Percentiles rank a stretch among this genome's conserved stretches.
phyloP scores from a whole-genome alignment of 2,113 vertebrate genomes.

The Trematomus loennbergii region DNA sequence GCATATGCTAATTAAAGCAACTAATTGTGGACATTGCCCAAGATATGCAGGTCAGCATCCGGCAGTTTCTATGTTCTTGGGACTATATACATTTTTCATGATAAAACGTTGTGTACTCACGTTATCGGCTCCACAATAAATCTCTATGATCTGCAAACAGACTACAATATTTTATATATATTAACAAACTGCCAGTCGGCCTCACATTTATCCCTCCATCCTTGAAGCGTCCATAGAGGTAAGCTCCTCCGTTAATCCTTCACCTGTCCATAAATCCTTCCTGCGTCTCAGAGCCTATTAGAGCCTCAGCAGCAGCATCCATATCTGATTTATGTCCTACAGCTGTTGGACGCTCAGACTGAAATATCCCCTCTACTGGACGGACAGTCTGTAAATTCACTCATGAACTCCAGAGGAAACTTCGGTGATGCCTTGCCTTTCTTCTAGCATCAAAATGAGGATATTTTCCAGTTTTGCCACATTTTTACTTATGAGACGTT shows the following conservation, averaged over 20 bases:
- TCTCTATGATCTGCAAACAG: too few species aligned
- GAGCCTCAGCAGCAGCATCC: background rate
- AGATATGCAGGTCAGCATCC: too few species aligned
- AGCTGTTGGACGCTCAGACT: background rate
- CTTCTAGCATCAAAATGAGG: background rate
- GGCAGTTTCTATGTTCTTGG: too few species aligned
- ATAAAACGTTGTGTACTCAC: too few species aligned
- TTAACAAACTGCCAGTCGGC: background rate
- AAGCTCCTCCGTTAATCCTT: slow-evolving; percentile 17
- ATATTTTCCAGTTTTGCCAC: background rate
- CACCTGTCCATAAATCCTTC: slow-evolving; percentile 28
- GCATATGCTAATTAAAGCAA: too few species aligned
- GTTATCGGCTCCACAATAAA: too few species aligned
- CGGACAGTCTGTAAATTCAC: too few species aligned
- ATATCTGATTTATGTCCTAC: background rate
- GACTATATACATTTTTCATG: too few species aligned
- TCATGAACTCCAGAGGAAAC: background rate
- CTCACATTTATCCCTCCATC: slow-evolving; percentile 16
- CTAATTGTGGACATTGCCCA: too few species aligned
- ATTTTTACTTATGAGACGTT: background rate
- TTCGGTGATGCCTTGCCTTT: background rate
- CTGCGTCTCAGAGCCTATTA: background rate
- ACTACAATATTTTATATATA: background rate
- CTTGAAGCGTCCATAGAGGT: background rate
- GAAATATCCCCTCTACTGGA: background rate